Evolutionary conservation across 2,113 vertebrate genomes (phyloP).

Genomic region (Periophthalmus modestus): DNA sequence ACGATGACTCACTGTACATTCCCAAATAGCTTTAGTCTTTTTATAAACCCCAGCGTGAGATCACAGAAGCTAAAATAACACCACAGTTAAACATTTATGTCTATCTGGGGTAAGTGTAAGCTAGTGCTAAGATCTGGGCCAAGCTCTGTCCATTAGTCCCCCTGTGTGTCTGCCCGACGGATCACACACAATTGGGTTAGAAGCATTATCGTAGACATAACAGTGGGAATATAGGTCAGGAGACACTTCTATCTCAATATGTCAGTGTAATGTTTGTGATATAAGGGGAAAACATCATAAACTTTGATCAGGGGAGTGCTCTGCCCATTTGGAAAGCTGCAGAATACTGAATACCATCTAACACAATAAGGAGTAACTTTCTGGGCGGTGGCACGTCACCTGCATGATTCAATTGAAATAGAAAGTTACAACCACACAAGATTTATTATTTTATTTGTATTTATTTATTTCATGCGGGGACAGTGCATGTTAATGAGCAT

Average conservation of each 20-base stretch:
- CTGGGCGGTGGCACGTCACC: too few species aligned
- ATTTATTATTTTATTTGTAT: too few species aligned
- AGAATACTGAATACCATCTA: too few species aligned
- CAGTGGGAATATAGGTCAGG: conserved; percentile 45
- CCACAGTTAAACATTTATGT: conserved; percentile 22
- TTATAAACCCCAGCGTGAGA: not conserved
- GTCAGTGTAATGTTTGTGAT: not conserved
- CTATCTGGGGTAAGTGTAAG: not conserved
- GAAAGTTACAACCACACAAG: too few species aligned
- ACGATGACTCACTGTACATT: conserved; percentile 14
- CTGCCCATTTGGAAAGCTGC: too few species aligned
- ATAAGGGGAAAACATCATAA: not conserved
- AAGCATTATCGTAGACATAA: conserved; percentile 29
- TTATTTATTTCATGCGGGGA: too few species aligned
- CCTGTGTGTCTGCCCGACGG: conserved; percentile 15
- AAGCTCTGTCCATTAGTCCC: conserved; percentile 26
- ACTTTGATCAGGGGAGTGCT: too few species aligned
- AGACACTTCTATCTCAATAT: conserved; percentile 3
- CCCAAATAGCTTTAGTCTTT: not conserved
- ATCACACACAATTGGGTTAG: conserved; percentile 46
- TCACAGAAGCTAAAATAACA: conserved; percentile 9
- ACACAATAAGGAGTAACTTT: too few species aligned
- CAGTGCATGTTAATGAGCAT: too few species aligned
- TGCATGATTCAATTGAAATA: too few species aligned
- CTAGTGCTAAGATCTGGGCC: conserved; percentile 26